Conservation (phyloP, 2,113 vertebrate genomes). For the Nothoprocta perdicaria region DNA sequence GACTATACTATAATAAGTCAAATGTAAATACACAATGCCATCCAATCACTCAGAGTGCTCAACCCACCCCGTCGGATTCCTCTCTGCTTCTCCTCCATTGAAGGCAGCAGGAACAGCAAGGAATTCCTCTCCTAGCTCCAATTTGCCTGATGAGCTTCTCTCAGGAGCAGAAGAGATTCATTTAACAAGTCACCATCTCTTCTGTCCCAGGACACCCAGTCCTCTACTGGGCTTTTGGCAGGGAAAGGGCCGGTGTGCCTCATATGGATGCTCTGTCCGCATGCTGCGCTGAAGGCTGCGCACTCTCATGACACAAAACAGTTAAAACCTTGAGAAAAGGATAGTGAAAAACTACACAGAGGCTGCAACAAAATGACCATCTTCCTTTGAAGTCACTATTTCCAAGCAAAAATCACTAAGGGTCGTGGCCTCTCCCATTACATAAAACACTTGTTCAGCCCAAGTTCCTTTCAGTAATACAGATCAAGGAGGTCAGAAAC, state of each 20-base stretch:
- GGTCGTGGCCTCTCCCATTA: not conserved
- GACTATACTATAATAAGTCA: slow-evolving; percentile 44
- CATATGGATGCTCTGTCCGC: not conserved
- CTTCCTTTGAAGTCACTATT: not conserved
- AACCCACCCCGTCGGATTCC: not conserved
- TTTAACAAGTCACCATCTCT: not conserved
- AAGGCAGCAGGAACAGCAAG: not conserved
- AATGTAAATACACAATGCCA: slow-evolving; percentile 40
- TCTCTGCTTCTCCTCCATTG: not conserved
- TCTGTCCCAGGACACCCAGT: not conserved
- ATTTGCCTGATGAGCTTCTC: not conserved
- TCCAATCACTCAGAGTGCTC: not conserved
- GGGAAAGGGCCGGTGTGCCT: not conserved
- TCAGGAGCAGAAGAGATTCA: too few relatives aligned
- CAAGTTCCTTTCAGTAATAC: slow-evolving; percentile 5
- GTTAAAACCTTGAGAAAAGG: not conserved
- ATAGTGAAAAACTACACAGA: not conserved
- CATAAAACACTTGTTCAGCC: not conserved
- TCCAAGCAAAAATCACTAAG: not conserved
- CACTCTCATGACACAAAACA: not conserved
- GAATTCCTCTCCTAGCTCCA: not conserved
- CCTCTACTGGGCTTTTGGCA: not conserved
- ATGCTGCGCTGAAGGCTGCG: accelerated
- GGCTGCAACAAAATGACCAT: not conserved
- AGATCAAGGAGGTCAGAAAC: not conserved